A percentile compares a stretch with the other conserved stretches of the same genome.
Evolutionary conservation across 2,113 vertebrate species (phyloP).

Genomic region (Onychostoma macrolepis): DNA sequence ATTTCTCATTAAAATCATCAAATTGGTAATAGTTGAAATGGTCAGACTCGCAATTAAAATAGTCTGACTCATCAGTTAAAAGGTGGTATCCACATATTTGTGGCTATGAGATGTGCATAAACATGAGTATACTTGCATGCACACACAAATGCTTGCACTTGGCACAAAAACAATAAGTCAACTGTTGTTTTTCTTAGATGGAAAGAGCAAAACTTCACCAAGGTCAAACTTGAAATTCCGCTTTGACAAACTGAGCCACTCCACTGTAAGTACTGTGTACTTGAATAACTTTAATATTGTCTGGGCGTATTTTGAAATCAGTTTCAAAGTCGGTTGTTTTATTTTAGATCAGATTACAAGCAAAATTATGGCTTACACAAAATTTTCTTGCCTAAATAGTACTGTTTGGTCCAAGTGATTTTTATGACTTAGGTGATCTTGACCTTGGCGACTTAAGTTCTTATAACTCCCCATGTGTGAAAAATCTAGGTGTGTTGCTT

Average conservation of each 20-base stretch:
- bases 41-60: not conserved
- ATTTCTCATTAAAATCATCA: not conserved
- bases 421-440: too few species aligned
- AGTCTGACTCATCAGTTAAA: not conserved
- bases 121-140: not conserved
- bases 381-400: too few species aligned
- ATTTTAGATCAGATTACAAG: not conserved
- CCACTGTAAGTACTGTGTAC: conserved; percentile 77
- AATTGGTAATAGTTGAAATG: not conserved
- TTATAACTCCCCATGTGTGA: too few species aligned
- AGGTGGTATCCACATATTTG: not conserved
- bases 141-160: not conserved
- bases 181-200: conserved; percentile 70
- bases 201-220: conserved; percentile 91
- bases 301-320: not conserved
- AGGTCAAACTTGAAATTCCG: conserved; percentile 96
- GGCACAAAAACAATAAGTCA: not conserved
- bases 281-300: not conserved
- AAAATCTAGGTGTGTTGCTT: too few species aligned
- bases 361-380: too few species aligned
- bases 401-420: too few species aligned
- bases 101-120: not conserved
- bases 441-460: too few species aligned
- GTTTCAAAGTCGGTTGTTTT: not conserved
- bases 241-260: conserved; percentile 94